A percentile compares a stretch with the other conserved stretches of the same genome.
Evolutionary conservation across 2,113 vertebrate species (phyloP).

Genomic region (Corapipo altera): DNA sequence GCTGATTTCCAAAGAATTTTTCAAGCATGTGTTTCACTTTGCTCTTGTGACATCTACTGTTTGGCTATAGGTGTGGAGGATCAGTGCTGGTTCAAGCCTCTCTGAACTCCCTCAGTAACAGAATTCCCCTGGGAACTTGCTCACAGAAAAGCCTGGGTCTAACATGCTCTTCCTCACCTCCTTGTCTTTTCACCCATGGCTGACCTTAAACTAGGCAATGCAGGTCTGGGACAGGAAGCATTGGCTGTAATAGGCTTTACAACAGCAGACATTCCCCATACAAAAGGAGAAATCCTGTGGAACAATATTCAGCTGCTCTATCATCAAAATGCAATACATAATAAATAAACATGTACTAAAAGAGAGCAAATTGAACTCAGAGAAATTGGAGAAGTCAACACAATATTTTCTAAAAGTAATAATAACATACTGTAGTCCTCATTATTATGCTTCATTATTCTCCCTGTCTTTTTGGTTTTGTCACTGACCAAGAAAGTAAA

Average conservation of each 20-base stretch:
- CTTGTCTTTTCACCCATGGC: neutral
- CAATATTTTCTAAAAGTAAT: neutral
- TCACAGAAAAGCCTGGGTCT: neutral
- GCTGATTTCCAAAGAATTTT: neutral
- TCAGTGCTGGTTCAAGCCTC: neutral
- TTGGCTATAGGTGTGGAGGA: neutral
- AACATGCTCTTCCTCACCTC: neutral
- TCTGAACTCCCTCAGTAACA: neutral
- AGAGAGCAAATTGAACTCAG: neutral
- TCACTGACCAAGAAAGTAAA: neutral
- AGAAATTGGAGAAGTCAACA: neutral
- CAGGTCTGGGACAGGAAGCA: neutral
- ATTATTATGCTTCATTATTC: neutral
- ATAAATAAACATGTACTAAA: neutral
- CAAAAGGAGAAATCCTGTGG: neutral
- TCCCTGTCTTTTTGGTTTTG: neutral
- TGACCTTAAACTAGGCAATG: neutral
- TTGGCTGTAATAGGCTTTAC: neutral
- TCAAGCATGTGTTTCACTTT: neutral
- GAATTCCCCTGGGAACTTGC: neutral
- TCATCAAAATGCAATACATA: neutral
- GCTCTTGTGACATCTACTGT: neutral
- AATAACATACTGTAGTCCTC: neutral
- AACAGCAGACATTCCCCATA: neutral
- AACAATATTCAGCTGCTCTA: neutral